Conservation (phyloP, 1,140 invertebrate species). For the Anoplolepis gracilipes region DNA sequence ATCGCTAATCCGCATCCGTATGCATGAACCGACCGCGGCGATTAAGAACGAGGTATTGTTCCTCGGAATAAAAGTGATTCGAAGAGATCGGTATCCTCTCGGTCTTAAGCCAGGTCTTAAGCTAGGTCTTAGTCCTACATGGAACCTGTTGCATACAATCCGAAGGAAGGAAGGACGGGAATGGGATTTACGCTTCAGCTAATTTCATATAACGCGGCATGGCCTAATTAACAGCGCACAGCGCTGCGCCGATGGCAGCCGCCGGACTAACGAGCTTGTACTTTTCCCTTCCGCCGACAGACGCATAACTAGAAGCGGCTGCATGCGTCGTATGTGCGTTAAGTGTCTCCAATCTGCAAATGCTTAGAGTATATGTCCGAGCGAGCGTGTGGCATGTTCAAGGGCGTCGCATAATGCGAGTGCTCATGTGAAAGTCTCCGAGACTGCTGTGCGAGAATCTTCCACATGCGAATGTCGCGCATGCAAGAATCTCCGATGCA, state of each 20-base stretch:
- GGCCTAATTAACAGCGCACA: constrained; percentile 61
- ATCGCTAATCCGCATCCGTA: constrained; percentile 47
- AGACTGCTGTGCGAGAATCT: background rate
- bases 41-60: constrained; percentile 68
- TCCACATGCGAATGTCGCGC: background rate
- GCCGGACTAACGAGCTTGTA: constrained; percentile 51
- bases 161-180: background rate
- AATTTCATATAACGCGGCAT: constrained; percentile 64
- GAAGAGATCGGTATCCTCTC: constrained; percentile 57
- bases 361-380: background rate
- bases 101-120: constrained; percentile 26
- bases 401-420: constrained; percentile 48
- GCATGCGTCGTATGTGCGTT: background rate
- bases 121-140: constrained; percentile 18
- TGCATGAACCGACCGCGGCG: constrained; percentile 18
- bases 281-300: background rate
- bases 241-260: constrained; percentile 2
- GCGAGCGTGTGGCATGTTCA: constrained; percentile 24
- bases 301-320: constrained; percentile 37
- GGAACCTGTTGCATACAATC: background rate
- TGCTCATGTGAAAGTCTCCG: constrained; percentile 24
- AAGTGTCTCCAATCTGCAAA: constrained; percentile 4
- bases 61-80: constrained; percentile 55
- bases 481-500: constrained; percentile 1
- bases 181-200: constrained; percentile 65